Evolutionary conservation across 2,113 vertebrate genomes (phyloP).

Genomic region (Bothrops jararaca): DNA sequence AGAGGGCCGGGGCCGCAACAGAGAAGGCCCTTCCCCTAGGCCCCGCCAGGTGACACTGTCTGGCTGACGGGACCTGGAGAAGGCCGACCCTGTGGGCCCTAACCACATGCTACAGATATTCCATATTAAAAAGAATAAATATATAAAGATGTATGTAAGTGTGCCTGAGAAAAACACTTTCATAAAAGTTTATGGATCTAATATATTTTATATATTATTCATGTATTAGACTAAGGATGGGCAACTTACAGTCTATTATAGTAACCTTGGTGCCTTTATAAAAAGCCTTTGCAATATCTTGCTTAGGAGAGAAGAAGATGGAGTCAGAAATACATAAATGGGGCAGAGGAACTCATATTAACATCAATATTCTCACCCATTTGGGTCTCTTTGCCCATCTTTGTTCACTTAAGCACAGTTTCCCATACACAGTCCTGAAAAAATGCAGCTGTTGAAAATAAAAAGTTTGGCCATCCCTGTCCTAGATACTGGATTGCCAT

Average conservation of each 20-base stretch:
- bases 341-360: not conserved
- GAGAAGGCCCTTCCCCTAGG: too few species aligned
- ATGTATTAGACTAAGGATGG: not conserved
- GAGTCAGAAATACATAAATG: not conserved
- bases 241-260: not conserved
- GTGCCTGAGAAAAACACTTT: too few species aligned
- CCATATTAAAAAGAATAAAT: not conserved
- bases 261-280: not conserved
- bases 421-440: not conserved
- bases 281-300: not conserved
- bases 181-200: not conserved
- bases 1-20: too few species aligned
- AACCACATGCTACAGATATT: not conserved
- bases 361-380: not conserved
- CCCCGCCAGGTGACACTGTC: too few species aligned
- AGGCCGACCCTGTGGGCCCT: too few species aligned
- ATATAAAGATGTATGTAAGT: not conserved
- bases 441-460: not conserved
- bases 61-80: too few species aligned
- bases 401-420: not conserved
- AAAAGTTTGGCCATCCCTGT: not conserved
- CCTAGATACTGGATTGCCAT: not conserved
- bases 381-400: not conserved
- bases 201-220: not conserved
- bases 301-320: not conserved